Base-by-base conservation (phyloP, 2,888 invertebrate species). In the Melikaiella ostensackeni region DNA sequence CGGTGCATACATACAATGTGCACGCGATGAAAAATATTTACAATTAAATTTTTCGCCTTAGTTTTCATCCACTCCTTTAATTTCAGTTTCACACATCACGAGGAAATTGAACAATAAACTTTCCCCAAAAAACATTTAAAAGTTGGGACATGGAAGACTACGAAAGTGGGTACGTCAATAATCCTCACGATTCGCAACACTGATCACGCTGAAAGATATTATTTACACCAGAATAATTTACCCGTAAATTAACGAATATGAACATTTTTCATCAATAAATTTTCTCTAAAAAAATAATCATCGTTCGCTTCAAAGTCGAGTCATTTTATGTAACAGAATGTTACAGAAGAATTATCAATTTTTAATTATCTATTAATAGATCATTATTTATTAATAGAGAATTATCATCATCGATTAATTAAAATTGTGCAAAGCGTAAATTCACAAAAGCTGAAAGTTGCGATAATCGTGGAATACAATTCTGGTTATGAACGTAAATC, bases 11-110 rank as follows among this genome's bases (percentile, higher is more conserved):
- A 70, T 70, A 70, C 50, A 50, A 50, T 50, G 50, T 70, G 70
- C 50, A 50, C 50, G 70, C 50, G 50, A 50, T 70, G 50, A 55
- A 50, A 70, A 70, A 70, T 70, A 70, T 70, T 70, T 70, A 70
- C 70, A 70, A 70, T 55, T 30, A 70, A 33, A 50, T 70, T 30
- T n/a, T 70, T 33, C 30, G 50, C 46, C n/a, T 50, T 63, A 21
- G n/a, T 50, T 50, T 70, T 27, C 30, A 50, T 70, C n/a, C 50
- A 70, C 50, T 50, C 24, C 19, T 66, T 33, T 50, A 21, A 27
- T 46, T 64, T 66, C 11, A 27, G 19, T 50, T 66, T 50, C 19
- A 70, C 50, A 70, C 50, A n/a, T 59, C 13, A 27, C 13, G 27
- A 70, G 70, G 30, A 50, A 55, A n/a, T 55, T 8, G n/a, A 30